phyloP scores from a whole-genome alignment of 2,113 vertebrate genomes.

The Ellobius talpinus region DNA sequence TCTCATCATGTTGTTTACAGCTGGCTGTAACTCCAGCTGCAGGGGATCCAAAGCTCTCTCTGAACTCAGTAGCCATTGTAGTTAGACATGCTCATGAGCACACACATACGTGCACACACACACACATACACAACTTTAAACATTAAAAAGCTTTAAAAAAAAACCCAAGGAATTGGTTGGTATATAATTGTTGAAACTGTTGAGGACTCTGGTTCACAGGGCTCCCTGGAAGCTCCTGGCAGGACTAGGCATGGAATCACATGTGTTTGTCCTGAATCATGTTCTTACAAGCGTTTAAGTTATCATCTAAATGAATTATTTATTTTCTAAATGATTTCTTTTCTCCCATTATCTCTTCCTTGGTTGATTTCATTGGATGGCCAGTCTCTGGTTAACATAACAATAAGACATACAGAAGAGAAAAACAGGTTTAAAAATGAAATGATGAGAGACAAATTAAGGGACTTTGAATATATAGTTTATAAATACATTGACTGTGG shows the following conservation, averaged over 20 bases:
- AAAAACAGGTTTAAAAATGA: slow-evolving; percentile 65
- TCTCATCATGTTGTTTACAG: neutral
- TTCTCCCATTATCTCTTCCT: slow-evolving; percentile 53
- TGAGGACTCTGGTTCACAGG: neutral
- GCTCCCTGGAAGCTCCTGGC: neutral
- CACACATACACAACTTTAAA: neutral
- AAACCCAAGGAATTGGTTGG: neutral
- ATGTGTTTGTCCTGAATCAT: neutral
- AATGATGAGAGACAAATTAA: slow-evolving; percentile 60
- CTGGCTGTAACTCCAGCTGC: neutral
- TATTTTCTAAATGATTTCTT: slow-evolving; percentile 74
- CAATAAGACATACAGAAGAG: slow-evolving; percentile 66
- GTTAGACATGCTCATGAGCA: neutral
- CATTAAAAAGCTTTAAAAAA: neutral
- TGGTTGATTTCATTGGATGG: slow-evolving; percentile 64
- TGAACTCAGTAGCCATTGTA: neutral
- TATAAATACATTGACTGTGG: slow-evolving; percentile 69
- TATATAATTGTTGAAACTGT: neutral
- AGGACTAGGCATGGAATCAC: neutral
- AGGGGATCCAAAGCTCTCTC: neutral
- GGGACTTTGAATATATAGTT: slow-evolving; percentile 18
- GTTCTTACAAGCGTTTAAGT: slow-evolving; percentile 23
- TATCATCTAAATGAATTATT: slow-evolving; percentile 69
- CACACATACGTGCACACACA: accelerated
- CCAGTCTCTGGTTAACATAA: slow-evolving; percentile 68